Percentiles rank a stretch among this genome's conserved stretches.
phyloP scores from a whole-genome alignment of 2,888 invertebrate genomes.

The Osmoderma eremita region DNA sequence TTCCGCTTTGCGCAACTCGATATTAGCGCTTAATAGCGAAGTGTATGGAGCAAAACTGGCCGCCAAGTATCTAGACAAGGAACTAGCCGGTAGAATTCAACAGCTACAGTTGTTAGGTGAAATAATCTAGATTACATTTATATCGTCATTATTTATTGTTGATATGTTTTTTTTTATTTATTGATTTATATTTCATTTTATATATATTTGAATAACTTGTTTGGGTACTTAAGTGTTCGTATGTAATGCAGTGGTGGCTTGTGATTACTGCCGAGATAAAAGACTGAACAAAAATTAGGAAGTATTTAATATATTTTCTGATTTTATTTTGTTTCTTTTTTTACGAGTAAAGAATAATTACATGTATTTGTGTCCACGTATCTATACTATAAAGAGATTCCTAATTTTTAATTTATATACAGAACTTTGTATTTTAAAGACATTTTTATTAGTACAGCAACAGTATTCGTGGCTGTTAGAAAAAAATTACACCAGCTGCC shows the following conservation, averaged over 20 bases:
- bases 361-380: too few species aligned
- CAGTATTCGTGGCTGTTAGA: too few species aligned
- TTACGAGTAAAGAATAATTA: not conserved
- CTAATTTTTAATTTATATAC: not conserved
- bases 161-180: slow-evolving; percentile 23
- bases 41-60: slow-evolving; percentile 86
- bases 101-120: slow-evolving; percentile 82
- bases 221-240: slow-evolving; percentile 6
- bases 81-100: slow-evolving; percentile 83
- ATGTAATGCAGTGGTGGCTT: slow-evolving; percentile 22
- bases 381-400: not conserved
- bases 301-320: too few species aligned
- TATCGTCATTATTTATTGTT: slow-evolving; percentile 6
- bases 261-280: slow-evolving; percentile 21
- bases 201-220: not conserved
- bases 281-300: slow-evolving; percentile 3
- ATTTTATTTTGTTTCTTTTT: too few species aligned
- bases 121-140: slow-evolving; percentile 36
- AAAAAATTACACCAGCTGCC: slow-evolving; percentile 21
- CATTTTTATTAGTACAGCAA: slow-evolving; percentile 1
- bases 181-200: slow-evolving; percentile 16
- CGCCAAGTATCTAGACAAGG: slow-evolving; percentile 88
- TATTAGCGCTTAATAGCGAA: slow-evolving; percentile 81
- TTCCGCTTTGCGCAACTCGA: slow-evolving; percentile 74
- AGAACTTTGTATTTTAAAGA: not conserved